Evolutionary conservation across 2,113 vertebrate genomes (phyloP).

Genomic region (Thunnus thynnus): DNA sequence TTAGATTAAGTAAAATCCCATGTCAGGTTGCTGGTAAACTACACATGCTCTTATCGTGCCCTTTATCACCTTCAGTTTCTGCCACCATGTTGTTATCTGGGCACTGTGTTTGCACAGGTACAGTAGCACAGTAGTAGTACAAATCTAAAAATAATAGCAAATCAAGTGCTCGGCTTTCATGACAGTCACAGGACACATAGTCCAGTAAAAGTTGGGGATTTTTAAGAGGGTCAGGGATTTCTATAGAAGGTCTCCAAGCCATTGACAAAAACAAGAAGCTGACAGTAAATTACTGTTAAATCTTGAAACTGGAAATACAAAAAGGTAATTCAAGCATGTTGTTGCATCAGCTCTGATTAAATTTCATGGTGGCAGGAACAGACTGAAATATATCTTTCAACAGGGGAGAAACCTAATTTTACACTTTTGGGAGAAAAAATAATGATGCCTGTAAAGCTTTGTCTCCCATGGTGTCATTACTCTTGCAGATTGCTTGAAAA

Average conservation of each 20-base stretch:
- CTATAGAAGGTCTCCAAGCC: neutral
- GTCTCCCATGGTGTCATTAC: neutral
- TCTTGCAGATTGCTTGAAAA: neutral
- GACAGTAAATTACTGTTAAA: neutral
- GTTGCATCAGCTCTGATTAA: neutral
- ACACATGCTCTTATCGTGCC: conserved; percentile 30
- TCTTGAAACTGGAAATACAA: neutral
- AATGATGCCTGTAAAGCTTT: neutral
- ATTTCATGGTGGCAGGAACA: neutral
- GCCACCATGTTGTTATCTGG: conserved; percentile 32
- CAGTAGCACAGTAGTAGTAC: no score
- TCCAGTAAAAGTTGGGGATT: neutral
- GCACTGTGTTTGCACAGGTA: conserved; percentile 29
- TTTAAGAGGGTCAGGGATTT: neutral
- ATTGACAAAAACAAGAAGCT: no score
- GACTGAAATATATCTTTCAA: neutral
- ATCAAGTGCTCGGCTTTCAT: conserved; percentile 10
- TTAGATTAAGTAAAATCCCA: conserved; percentile 14
- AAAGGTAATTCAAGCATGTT: neutral
- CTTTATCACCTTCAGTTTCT: conserved; percentile 26
- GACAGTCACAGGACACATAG: neutral
- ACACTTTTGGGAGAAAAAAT: neutral
- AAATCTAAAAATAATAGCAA: conserved; percentile 22
- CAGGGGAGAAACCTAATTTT: no score
- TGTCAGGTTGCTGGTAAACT: conserved; percentile 14